A percentile compares a stretch with the other conserved stretches of the same genome.
Conservation (phyloP, 2,113 vertebrate genomes). For the Sminthopsis crassicaudata region DNA sequence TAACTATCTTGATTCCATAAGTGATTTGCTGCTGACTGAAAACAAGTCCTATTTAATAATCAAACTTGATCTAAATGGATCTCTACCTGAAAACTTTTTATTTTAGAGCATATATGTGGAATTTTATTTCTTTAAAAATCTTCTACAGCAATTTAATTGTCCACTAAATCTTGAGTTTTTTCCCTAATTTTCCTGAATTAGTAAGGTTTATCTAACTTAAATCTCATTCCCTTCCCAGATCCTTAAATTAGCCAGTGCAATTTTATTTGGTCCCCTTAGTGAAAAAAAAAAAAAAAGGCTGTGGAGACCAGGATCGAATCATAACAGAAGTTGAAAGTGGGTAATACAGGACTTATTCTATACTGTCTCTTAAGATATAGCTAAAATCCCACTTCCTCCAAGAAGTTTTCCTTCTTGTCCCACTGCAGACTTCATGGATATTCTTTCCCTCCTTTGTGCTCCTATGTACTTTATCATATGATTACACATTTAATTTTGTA, state of each 20-base stretch:
- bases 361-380: too few relatives aligned
- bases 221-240: neutral
- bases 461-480: neutral
- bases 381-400: neutral
- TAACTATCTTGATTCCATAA: neutral
- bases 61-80: neutral
- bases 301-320: neutral
- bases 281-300: neutral
- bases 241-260: neutral
- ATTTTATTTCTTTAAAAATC: neutral
- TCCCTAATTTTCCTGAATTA: neutral
- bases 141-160: neutral
- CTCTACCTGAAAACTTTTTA: too few relatives aligned
- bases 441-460: neutral
- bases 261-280: neutral
- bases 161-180: neutral
- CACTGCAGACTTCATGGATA: neutral
- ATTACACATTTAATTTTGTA: neutral
- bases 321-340: neutral
- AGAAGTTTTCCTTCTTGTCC: constrained; percentile 5
- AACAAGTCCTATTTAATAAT: neutral
- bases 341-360: neutral
- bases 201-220: neutral
- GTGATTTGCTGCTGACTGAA: neutral
- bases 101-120: neutral